phyloP scores from a whole-genome alignment of 2,113 vertebrate species.

The Philantomba maxwellii region DNA sequence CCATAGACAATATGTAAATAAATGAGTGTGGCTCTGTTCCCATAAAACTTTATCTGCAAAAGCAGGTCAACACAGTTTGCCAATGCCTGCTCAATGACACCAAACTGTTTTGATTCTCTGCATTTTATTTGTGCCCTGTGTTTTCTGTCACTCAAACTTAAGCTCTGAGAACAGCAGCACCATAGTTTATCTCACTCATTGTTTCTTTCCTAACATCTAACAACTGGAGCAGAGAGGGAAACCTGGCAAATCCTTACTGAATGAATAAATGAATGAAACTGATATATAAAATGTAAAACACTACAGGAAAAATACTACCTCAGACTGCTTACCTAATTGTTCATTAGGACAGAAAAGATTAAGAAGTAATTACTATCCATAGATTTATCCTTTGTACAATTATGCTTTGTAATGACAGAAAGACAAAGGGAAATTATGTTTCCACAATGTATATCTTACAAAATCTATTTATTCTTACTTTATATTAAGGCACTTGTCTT shows the following conservation, averaged over 20 bases:
- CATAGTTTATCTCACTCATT: neutral
- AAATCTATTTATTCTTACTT: conserved; percentile 6
- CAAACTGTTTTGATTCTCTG: neutral
- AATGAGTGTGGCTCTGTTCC: neutral
- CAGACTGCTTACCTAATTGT: neutral
- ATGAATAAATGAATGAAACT: neutral
- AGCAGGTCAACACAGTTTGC: neutral
- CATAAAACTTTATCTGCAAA: conserved; percentile 21
- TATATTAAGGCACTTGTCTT: neutral
- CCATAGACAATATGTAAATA: neutral
- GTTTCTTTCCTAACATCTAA: neutral
- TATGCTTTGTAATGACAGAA: neutral
- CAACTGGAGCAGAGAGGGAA: neutral
- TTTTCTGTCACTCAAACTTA: neutral
- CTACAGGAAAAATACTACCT: neutral
- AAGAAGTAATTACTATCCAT: neutral
- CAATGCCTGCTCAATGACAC: neutral
- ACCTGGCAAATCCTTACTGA: neutral
- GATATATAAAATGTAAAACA: neutral
- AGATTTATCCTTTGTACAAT: neutral
- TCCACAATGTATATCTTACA: neutral
- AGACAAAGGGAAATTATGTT: neutral
- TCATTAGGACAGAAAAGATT: neutral
- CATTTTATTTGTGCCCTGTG: neutral
- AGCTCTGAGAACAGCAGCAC: neutral